Base-by-base conservation (phyloP, 2,113 vertebrate genomes). In the Hirundichthys speculiger region DNA sequence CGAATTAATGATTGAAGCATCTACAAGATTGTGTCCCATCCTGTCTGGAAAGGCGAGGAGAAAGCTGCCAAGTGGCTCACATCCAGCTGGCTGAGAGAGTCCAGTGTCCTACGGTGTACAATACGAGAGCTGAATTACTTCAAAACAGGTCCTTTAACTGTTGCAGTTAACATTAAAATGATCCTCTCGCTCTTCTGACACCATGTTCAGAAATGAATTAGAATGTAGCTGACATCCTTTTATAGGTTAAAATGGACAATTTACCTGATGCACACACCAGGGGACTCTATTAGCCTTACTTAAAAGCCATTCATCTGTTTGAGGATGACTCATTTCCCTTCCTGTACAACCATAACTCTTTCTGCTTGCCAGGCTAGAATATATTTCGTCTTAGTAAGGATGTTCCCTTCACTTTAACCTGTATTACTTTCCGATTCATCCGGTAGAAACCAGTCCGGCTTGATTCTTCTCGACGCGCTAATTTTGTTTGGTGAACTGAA, bases 41-140 rank as follows among this genome's bases (percentile, higher is more conserved):
- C 56, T 53, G 59, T 85, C 76, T 87, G 73, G 52, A 69, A 55
- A 56, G 73, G 19, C 75, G 50, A 34, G 5, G 49, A 42, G 34
- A 45, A 49, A 0, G 14, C 64, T 85, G 83, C 86, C 85, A 87
- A 78, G 75, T 87, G 86, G 88, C 79, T 80, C 70, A 0, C 22
- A 25, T 82, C 84, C 86, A 90, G 69, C 80, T 48, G 71, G 46
- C 43, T 1, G 5, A 72, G 83, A 70, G 81, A 20, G 52, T 34
- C 27, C 34, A 51, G 6, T 42, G 67, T 75, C 73, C 53, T 69
- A 68, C 67, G 68, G 57, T 43, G 63, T 60, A 50, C 73, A 43
- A 18, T 66, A 77, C 65, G 68, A 60, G 52, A 77, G 62, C 42
- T 47, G 67, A 81, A 86, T 76, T 70, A 52, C 76, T 69, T 83